Percentiles rank a stretch among this genome's conserved stretches.
These are phyloP conservation scores for Tadarida brasiliensis DNA, from an alignment of 2,797 vertebrate species.

Conservation along the genomic window DNA sequence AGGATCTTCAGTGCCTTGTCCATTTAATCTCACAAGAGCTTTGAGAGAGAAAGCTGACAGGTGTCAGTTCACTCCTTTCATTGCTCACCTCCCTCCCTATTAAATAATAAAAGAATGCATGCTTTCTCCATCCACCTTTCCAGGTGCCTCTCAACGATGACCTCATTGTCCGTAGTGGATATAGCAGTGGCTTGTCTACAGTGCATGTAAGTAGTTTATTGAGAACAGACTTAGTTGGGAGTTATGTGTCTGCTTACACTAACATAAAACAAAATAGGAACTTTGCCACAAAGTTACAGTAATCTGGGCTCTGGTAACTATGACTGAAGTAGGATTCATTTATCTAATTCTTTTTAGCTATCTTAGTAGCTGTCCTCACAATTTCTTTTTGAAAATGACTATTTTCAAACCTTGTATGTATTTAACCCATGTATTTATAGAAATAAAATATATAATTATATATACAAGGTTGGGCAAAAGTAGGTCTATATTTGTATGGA, in stretches of 20 bases:
- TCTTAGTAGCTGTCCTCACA: neutral
- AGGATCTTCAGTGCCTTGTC: neutral
- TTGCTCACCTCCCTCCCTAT: neutral
- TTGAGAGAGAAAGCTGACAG: neutral
- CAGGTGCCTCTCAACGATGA: conserved; percentile 91
- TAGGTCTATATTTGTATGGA: neutral
- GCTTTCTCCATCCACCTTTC: conserved; percentile 43
- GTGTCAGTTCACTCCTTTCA: neutral
- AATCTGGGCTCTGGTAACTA: neutral
- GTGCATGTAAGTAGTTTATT: conserved; percentile 91
- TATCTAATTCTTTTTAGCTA: conserved; percentile 33
- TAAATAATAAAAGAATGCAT: neutral
- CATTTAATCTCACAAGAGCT: neutral
- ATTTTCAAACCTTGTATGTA: neutral
- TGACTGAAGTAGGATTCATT: neutral
- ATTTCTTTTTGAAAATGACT: conserved; percentile 41
- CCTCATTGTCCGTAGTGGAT: conserved; percentile 90
- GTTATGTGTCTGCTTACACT: neutral
- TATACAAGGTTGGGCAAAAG: neutral
- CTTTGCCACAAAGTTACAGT: conserved; percentile 7
- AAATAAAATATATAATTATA: neutral
- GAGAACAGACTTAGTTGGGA: neutral
- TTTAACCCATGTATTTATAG: neutral
- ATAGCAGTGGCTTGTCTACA: conserved; percentile 91
- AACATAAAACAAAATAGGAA: neutral